phyloP scores from a whole-genome alignment of 2,888 invertebrate species.

The Andrena trimmerana region DNA sequence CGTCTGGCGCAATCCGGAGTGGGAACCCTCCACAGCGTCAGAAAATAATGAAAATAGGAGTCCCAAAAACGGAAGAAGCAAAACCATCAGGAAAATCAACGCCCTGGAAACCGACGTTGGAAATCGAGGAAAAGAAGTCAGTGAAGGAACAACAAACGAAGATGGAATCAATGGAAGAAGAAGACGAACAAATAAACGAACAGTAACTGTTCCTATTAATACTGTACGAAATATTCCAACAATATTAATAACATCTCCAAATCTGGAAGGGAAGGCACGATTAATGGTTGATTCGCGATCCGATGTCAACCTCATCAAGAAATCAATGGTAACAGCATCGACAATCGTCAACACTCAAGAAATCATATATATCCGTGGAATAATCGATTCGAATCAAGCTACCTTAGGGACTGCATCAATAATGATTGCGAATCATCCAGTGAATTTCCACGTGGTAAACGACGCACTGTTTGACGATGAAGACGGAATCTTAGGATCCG shows the following conservation, averaged over 20 bases:
- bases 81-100: not conserved
- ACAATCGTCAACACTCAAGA: not conserved
- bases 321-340: not conserved
- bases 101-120: not conserved
- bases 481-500: not conserved
- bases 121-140: not conserved
- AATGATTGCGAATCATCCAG: not conserved
- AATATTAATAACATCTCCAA: not conserved
- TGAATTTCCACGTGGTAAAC: not conserved
- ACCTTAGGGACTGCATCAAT: not conserved
- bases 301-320: not conserved
- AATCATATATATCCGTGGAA: not conserved
- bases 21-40: not conserved
- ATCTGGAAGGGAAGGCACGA: not conserved
- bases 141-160: not conserved
- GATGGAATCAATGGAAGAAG: not conserved
- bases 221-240: not conserved
- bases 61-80: not conserved
- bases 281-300: not conserved
- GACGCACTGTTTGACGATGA: not conserved
- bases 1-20: not conserved
- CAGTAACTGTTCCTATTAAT: not conserved
- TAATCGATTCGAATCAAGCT: not conserved
- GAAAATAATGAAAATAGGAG: not conserved
- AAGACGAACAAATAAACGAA: not conserved